Evolutionary conservation across 2,113 vertebrate species (phyloP).

Genomic region (Rhombomys opimus): DNA sequence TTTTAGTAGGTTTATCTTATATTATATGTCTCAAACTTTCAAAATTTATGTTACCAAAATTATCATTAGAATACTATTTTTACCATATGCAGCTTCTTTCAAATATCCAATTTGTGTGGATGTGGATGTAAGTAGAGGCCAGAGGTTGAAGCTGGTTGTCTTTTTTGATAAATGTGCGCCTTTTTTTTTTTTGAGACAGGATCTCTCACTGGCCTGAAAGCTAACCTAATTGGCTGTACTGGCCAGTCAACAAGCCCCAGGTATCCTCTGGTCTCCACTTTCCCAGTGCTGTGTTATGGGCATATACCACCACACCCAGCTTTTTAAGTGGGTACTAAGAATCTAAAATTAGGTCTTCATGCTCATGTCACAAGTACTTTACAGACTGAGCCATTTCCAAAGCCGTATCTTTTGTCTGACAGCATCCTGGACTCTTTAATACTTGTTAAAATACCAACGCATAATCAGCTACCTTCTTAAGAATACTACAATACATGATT

Average conservation of each 20-base stretch:
- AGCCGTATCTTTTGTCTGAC: background rate
- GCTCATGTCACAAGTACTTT: background rate
- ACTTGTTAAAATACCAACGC: background rate
- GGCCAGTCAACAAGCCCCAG: background rate
- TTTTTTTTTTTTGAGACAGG: background rate
- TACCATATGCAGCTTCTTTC: background rate
- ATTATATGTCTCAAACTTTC: background rate
- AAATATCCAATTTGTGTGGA: background rate
- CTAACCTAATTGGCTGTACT: background rate
- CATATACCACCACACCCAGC: background rate
- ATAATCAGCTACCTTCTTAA: conserved; percentile 46
- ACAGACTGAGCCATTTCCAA: background rate
- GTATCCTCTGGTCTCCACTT: background rate
- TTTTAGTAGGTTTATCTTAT: no score
- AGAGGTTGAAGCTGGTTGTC: background rate
- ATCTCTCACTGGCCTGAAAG: background rate
- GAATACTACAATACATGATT: conserved; percentile 25
- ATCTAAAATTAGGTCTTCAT: background rate
- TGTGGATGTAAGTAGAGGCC: background rate
- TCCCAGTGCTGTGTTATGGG: background rate
- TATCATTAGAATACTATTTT: background rate
- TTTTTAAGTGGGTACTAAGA: background rate
- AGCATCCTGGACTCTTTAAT: background rate
- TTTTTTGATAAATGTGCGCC: background rate
- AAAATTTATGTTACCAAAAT: background rate